Base-by-base conservation (phyloP, 2,888 invertebrate species). In the Drosophila tanythrix region DNA sequence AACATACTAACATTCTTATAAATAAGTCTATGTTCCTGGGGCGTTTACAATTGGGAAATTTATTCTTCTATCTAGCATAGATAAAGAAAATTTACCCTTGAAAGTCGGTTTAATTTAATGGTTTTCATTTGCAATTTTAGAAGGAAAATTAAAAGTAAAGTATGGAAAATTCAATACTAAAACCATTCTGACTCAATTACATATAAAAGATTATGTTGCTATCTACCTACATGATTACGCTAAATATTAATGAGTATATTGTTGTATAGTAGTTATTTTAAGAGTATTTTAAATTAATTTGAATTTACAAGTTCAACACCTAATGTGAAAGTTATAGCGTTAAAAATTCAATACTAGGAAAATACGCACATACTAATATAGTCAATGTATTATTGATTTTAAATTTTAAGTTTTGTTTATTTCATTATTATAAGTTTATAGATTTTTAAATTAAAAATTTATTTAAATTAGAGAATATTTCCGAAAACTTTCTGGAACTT, bases 21-120 rank as follows among this genome's bases (percentile, higher is more conserved):
- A 25, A 15, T 21, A 46, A 21, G 15, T 46, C 25, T 8, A 46
- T 15, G 21, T 46, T 25, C 8, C 46, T 25, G 21, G 1, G 21
- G 21, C 21, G 11, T 2, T 43, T 15, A 8, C 15, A 25, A 46
- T 15, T 8, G 15, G 21, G 13, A 25, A 46, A 21, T 25, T 2
- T 6, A 3, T 43, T n/a, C 10, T n/a, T n/a, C n/a, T n/a, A n/a
- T n/a, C 1, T 43, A 11, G 51, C 46, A 46, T 36, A 67, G 77
- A 80, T 85, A 77, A 75, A 59, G 46, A 56, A 66, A 60, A 62
- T 61, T n/a, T 3, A 18, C 4, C 5, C 4, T 53, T 31, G 8
- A 25, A 11, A 27, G 29, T 67, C 29, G 40, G 51, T 36, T 50
- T 1, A 35, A 75, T 66, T 64, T 58, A 65, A 70, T 65, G 53